Conservation (phyloP, 2,113 vertebrate species). For the Macaca nemestrina region DNA sequence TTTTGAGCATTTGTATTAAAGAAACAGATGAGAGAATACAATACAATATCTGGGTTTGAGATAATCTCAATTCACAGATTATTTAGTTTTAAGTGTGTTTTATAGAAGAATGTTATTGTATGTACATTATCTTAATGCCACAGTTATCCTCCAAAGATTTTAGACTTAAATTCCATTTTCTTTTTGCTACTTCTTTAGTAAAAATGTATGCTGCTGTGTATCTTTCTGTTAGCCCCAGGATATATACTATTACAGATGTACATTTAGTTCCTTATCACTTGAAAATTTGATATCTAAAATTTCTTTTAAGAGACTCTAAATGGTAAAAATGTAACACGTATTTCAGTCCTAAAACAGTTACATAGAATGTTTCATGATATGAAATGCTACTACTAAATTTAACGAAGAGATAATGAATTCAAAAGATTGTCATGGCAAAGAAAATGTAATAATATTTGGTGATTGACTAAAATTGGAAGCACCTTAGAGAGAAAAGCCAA, state of each 20-base stretch:
- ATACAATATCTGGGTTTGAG: neutral
- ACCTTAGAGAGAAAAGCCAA: neutral
- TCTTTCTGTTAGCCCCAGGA: neutral
- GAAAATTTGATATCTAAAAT: constrained; percentile 32
- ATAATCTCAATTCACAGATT: neutral
- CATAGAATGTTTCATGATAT: neutral
- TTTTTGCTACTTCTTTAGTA: neutral
- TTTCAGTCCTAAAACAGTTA: neutral
- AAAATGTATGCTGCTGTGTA: neutral
- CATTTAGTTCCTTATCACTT: constrained; percentile 6
- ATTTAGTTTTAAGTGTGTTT: constrained; percentile 15
- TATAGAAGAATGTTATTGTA: neutral
- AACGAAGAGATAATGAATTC: neutral
- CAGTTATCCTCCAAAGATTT: neutral
- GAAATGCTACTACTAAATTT: neutral
- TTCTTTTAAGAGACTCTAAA: neutral
- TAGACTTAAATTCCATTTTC: neutral
- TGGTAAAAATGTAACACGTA: neutral
- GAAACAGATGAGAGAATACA: neutral
- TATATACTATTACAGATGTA: neutral
- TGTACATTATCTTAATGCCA: neutral
- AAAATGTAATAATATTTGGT: neutral
- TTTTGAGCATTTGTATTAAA: neutral
- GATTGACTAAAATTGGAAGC: neutral
- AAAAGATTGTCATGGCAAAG: neutral